Percentiles rank a stretch among this genome's conserved stretches.
Evolutionary conservation across 2,797 vertebrate species (phyloP).

Genomic region (Gymnoscopelus microlampas): DNA sequence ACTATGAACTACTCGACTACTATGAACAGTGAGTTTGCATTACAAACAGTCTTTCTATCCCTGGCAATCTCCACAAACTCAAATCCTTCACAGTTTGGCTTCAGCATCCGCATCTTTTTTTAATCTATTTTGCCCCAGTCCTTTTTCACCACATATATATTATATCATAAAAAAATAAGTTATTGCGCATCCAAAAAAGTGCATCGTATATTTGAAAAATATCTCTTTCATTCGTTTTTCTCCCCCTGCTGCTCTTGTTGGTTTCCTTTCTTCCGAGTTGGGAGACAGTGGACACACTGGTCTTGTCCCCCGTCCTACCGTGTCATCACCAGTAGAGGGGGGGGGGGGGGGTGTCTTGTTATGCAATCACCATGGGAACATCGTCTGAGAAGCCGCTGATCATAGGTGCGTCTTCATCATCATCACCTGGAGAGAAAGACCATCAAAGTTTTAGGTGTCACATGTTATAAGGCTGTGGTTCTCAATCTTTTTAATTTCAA

Average conservation of each 20-base stretch:
- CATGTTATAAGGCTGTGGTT: too few relatives aligned
- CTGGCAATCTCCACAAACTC: slow-evolving; percentile 61
- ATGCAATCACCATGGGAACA: slow-evolving; percentile 98
- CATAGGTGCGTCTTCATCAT: slow-evolving; percentile 97
- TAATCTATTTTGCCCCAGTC: slow-evolving; percentile 45
- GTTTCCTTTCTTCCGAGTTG: slow-evolving; percentile 26
- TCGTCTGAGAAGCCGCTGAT: slow-evolving; percentile 99
- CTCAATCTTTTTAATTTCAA: too few relatives aligned
- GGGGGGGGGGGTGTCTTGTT: slow-evolving; percentile 67
- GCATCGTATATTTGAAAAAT: slow-evolving; percentile 84
- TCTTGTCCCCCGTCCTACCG: slow-evolving; percentile 18
- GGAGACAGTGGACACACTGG: slow-evolving; percentile 6
- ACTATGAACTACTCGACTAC: slow-evolving; percentile 36
- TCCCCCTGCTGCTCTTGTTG: slow-evolving; percentile 58
- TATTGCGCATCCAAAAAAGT: slow-evolving; percentile 88
- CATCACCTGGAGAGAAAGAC: slow-evolving; percentile 84
- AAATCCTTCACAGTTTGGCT: slow-evolving; percentile 81
- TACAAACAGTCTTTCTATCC: slow-evolving; percentile 58
- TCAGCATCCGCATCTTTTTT: slow-evolving; percentile 63
- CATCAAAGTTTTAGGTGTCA: too few relatives aligned
- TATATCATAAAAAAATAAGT: slow-evolving; percentile 87
- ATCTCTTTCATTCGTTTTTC: slow-evolving; percentile 74
- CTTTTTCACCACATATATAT: slow-evolving; percentile 61
- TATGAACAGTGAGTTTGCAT: slow-evolving; percentile 65
- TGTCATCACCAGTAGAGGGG: slow-evolving; percentile 21